phyloP scores from a whole-genome alignment of 2,113 vertebrate species.

The Stictonetta naevosa region DNA sequence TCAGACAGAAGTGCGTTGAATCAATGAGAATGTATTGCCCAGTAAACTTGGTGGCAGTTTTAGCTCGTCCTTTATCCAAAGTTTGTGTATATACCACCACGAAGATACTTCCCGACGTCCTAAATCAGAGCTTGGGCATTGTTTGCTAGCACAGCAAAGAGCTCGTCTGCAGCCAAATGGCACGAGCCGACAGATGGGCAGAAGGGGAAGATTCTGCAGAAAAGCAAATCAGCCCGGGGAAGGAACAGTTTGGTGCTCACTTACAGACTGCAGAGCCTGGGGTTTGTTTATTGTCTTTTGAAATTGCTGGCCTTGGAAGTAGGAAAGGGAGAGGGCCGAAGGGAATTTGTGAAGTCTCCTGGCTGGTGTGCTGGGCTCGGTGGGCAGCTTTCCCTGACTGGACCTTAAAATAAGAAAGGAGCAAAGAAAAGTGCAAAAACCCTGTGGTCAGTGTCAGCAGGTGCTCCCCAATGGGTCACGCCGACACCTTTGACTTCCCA shows the following conservation, averaged over 20 bases:
- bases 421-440: no score
- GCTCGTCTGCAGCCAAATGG: background rate
- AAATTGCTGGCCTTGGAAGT: background rate
- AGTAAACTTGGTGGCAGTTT: background rate
- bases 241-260: background rate
- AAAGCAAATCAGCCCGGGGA: background rate
- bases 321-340: background rate
- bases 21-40: background rate
- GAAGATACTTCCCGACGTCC: background rate
- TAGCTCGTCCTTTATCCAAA: background rate
- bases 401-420: background rate
- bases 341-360: background rate
- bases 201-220: background rate
- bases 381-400: fast-evolving
- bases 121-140: background rate
- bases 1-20: background rate
- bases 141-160: background rate
- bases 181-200: background rate
- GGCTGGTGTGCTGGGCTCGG: fast-evolving
- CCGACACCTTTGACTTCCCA: fast-evolving
- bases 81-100: background rate
- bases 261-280: background rate
- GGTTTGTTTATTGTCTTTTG: background rate
- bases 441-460: background rate
- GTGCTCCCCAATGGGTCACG: fast-evolving